Evolutionary conservation across 2,888 invertebrate species (phyloP).

Genomic region (Leptopilina myrica): DNA sequence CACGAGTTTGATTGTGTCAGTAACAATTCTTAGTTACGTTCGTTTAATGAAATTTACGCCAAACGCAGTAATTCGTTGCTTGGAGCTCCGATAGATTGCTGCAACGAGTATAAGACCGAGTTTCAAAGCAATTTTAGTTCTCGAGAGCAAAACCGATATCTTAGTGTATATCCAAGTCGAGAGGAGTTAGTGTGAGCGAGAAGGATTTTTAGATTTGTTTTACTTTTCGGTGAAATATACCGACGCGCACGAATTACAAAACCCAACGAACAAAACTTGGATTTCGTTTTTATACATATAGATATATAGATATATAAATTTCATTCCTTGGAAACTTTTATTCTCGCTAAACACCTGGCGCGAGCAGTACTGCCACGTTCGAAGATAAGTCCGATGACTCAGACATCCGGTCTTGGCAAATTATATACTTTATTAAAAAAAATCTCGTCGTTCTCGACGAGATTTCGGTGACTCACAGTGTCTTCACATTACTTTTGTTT

Average conservation of each 20-base stretch:
- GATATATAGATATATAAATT: neutral
- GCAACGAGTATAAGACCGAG: slow-evolving; percentile 16
- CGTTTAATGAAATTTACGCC: slow-evolving; percentile 29
- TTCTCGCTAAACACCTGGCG: slow-evolving; percentile 20
- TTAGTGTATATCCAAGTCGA: neutral
- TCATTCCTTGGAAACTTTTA: slow-evolving; percentile 31
- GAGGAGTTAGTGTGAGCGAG: slow-evolving; percentile 33
- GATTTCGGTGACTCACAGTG: neutral
- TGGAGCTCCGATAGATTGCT: slow-evolving; percentile 35
- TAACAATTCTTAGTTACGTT: slow-evolving; percentile 16
- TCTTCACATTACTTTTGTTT: neutral
- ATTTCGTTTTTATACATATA: slow-evolving; percentile 19
- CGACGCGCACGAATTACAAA: slow-evolving; percentile 47
- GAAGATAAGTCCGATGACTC: slow-evolving; percentile 21
- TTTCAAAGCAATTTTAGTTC: slow-evolving; percentile 50
- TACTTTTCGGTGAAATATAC: slow-evolving; percentile 57
- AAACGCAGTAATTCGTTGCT: slow-evolving; percentile 27
- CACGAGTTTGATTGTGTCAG: slow-evolving; percentile 19
- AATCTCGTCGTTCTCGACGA: neutral
- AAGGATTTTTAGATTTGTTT: slow-evolving; percentile 54
- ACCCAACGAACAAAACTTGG: slow-evolving; percentile 33
- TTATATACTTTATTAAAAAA: slow-evolving; percentile 35
- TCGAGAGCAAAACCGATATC: slow-evolving; percentile 34
- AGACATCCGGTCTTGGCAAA: slow-evolving; percentile 27
- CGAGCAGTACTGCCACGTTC: slow-evolving; percentile 9